Base-by-base conservation (phyloP, 2,113 vertebrate species). In the Dolichotis patagonum region DNA sequence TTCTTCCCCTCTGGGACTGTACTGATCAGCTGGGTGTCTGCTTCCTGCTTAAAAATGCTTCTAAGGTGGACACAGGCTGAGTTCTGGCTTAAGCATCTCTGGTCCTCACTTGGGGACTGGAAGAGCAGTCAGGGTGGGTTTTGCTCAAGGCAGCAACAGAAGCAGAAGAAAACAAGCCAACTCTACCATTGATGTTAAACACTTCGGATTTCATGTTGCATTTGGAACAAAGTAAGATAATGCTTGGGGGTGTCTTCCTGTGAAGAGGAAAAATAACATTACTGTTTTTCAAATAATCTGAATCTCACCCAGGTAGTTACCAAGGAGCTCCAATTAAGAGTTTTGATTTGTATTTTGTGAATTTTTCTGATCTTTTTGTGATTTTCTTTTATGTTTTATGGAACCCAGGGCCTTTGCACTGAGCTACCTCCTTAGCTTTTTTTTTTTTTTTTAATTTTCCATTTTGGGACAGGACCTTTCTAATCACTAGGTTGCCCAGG, bases 191-290 rank as follows among this genome's bases (percentile, higher is more conserved):
- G 26, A 13, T n/a, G 73, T 52, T 62, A 17, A 75, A 56, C 58
- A n/a, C 19, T 0, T 54, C 8, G 30, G 0, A 11, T 28, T 32
- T 82, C 11, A 46, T 3, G 11, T 52, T 20, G 4, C 16, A 4
- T 56, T 83, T 43, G 83, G 77, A 28, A 35, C 52, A 38, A 92
- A 85, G n/a, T 43, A 78, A 46, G 77, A 9, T 43, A 22, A 11
- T 77, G 41, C 41, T 41, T 46, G 1, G 35, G 7, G 38, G 7
- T 49, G 5, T 60, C 24, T 32, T 58, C 6, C 54, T 62, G 11
- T 24, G 62, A 67, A 32, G 6, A 86, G 7, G 12, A 4, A 83
- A 26, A 54, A 35, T 38, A 60, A 35, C 17, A 7, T 46, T 20
- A 81, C 26, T 14, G 30, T n/a, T 73, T 38, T 41, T 85, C 8